A percentile compares a stretch with the other conserved stretches of the same genome.
These are phyloP conservation scores for Climacteris rufus DNA, from an alignment of 2,113 vertebrate species.

Conservation along the genomic window DNA sequence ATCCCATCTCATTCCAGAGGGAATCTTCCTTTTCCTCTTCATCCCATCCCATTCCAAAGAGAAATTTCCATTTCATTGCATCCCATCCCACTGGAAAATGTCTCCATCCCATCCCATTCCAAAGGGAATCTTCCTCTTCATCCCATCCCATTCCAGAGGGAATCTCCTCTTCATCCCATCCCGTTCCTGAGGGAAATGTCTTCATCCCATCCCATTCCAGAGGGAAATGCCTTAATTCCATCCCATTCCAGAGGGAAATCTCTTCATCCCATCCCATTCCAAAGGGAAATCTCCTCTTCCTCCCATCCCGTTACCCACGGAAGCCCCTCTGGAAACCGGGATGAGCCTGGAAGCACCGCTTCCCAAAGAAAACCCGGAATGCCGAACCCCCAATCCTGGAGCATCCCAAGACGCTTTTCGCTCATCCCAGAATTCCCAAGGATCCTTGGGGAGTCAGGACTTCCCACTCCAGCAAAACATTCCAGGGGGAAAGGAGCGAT, in stretches of 20 bases:
- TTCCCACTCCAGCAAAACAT: neutral
- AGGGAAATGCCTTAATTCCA: neutral
- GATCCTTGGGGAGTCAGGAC: too few species aligned
- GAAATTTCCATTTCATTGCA: neutral
- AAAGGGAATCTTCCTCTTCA: neutral
- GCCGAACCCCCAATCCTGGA: neutral
- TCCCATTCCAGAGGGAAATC: fast-evolving
- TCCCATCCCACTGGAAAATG: neutral
- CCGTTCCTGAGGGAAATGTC: fast-evolving
- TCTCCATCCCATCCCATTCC: neutral
- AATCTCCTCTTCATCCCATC: neutral
- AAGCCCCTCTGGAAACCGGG: neutral
- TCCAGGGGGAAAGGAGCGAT: neutral
- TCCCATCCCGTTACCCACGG: neutral
- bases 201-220: neutral
- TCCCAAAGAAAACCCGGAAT: fast-evolving
- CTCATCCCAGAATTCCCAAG: neutral
- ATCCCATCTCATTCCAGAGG: too few species aligned
- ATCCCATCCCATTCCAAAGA: neutral
- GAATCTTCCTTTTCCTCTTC: too few species aligned
- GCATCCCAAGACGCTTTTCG: neutral
- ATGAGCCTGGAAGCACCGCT: too few species aligned
- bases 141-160: neutral
- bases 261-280: neutral
- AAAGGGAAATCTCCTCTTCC: neutral